phyloP scores from a whole-genome alignment of 2,113 vertebrate species.

The Muntiacus muntjak region DNA sequence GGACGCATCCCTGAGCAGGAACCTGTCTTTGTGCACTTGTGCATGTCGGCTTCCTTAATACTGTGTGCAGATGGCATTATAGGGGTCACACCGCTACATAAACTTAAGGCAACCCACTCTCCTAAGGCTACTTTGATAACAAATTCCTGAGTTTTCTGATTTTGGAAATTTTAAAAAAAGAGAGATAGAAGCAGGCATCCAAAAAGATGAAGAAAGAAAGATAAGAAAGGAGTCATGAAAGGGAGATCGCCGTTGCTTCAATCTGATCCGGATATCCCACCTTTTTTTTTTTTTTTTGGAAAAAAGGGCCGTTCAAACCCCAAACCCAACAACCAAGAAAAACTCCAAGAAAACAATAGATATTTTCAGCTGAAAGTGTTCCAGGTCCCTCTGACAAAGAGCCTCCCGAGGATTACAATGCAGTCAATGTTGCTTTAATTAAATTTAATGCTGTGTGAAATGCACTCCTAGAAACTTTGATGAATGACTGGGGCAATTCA shows the following conservation, averaged over 20 bases:
- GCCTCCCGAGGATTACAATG: slow-evolving; percentile 86
- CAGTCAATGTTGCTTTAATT: slow-evolving; percentile 94
- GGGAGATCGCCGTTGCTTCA: slow-evolving; percentile 59
- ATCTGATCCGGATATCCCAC: slow-evolving; percentile 59
- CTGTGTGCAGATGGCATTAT: background rate
- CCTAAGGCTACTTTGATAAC: background rate
- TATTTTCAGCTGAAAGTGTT: slow-evolving; percentile 84
- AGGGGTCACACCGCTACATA: background rate
- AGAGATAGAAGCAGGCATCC: background rate
- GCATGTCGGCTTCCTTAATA: background rate
- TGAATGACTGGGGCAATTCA: slow-evolving; percentile 91
- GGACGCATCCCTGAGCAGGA: accelerated
- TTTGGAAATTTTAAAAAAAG: background rate
- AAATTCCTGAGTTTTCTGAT: background rate
- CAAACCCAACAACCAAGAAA: slow-evolving; percentile 41
- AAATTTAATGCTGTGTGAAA: slow-evolving; percentile 92
- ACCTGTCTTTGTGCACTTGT: background rate
- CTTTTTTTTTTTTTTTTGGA: background rate
- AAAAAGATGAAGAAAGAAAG: slow-evolving; percentile 23
- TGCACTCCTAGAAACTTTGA: slow-evolving; percentile 88
- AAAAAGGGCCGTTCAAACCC: slow-evolving; percentile 15
- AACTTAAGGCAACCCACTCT: background rate
- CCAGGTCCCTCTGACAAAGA: slow-evolving; percentile 84
- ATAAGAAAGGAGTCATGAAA: slow-evolving; percentile 22
- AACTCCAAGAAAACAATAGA: slow-evolving; percentile 79